These are phyloP conservation scores for Cryptotermes secundus DNA, from an alignment of 1,140 invertebrate species.

Conservation along the genomic window DNA sequence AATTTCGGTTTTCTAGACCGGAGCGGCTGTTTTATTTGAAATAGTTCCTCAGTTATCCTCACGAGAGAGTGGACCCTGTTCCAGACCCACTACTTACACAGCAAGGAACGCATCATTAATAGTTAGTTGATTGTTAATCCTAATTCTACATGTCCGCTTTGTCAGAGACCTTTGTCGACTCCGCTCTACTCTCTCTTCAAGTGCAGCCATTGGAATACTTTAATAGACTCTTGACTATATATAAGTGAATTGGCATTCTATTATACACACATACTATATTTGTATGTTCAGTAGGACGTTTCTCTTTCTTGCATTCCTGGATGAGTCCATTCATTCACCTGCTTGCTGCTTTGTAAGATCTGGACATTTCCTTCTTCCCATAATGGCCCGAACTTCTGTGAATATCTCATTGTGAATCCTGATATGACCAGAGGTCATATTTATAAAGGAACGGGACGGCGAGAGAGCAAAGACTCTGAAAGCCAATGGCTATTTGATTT, in stretches of 20 bases:
- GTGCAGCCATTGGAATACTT: conserved; percentile 15
- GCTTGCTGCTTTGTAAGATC: not conserved
- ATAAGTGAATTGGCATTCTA: not conserved
- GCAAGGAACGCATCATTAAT: too few relatives aligned
- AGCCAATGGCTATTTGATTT: not conserved
- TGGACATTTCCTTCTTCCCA: not conserved
- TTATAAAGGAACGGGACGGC: not conserved
- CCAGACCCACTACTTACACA: too few relatives aligned
- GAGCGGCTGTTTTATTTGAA: too few relatives aligned
- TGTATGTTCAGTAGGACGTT: not conserved
- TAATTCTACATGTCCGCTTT: not conserved
- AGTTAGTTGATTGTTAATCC: not conserved
- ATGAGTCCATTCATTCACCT: not conserved
- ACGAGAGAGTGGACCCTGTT: too few relatives aligned
- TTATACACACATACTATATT: not conserved
- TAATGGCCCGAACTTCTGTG: not conserved
- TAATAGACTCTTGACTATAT: not conserved
- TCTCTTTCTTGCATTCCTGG: not conserved
- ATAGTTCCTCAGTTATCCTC: too few relatives aligned
- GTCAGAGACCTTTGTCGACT: not conserved
- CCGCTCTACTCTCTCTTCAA: not conserved
- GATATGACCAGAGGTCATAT: not conserved
- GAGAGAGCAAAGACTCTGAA: not conserved
- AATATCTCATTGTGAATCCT: not conserved
- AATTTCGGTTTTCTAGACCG: too few relatives aligned